phyloP scores from a whole-genome alignment of 2,888 invertebrate genomes.

The Nemoura dubitans region DNA sequence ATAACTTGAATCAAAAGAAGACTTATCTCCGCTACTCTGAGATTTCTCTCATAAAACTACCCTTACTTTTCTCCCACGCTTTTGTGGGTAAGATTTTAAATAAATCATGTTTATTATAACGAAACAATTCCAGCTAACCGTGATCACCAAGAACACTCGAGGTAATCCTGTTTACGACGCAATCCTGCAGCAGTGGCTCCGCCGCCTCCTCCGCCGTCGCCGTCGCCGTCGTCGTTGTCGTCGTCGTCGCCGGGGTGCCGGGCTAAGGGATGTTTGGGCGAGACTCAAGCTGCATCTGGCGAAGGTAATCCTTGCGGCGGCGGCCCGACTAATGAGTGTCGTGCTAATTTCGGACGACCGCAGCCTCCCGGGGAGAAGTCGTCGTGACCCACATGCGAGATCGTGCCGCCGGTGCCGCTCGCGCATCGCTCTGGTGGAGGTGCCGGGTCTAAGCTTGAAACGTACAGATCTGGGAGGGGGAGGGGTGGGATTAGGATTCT shows the following conservation, averaged over 20 bases:
- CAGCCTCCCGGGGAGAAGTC: neutral
- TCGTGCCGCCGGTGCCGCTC: neutral
- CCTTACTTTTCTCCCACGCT: neutral
- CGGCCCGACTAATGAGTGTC: slow-evolving; percentile 26
- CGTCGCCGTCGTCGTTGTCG: too few species aligned
- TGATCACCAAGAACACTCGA: neutral
- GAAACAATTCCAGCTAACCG: neutral
- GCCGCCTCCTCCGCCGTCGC: too few species aligned
- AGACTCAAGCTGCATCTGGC: neutral
- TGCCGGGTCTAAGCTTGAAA: neutral
- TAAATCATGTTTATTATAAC: slow-evolving; percentile 7
- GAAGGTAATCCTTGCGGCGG: slow-evolving; percentile 24
- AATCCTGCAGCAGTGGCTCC: neutral
- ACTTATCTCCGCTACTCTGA: neutral
- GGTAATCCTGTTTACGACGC: slow-evolving; percentile 27
- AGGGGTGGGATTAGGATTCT: too few species aligned
- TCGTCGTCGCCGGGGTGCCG: too few species aligned
- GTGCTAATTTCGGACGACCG: neutral
- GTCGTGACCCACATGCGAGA: neutral
- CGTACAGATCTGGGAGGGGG: neutral
- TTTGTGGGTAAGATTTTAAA: neutral
- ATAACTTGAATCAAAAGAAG: neutral
- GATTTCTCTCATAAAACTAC: neutral
- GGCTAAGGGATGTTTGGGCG: neutral
- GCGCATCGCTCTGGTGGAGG: neutral